Conservation (phyloP, 2,888 invertebrate genomes). For the Pseudococcus jackbeardsleyi region DNA sequence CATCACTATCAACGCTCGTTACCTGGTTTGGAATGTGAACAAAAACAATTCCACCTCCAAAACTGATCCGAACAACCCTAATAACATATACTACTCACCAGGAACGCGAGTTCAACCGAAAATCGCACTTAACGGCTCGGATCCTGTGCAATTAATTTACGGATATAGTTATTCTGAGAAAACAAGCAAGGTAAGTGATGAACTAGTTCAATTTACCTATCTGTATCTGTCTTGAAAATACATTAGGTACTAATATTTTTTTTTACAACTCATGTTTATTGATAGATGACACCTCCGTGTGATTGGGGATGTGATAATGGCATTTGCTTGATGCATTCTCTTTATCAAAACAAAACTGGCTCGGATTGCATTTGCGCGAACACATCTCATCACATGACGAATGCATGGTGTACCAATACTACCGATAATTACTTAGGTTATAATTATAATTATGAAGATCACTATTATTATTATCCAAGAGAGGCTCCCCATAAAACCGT, state of each 20-base stretch:
- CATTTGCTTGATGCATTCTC: constrained; percentile 24
- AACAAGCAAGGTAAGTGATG: not conserved
- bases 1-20: not conserved
- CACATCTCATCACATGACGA: not conserved
- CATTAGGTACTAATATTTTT: not conserved
- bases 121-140: not conserved
- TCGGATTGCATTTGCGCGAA: not conserved
- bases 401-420: not conserved
- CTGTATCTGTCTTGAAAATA: not conserved
- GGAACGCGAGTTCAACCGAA: not conserved
- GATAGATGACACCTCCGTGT: constrained; percentile 21
- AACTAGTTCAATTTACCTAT: not conserved
- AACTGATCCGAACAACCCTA: not conserved
- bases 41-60: not conserved
- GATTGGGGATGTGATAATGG: constrained; percentile 2
- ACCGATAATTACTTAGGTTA: not conserved
- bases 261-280: not conserved
- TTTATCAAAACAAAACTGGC: not conserved
- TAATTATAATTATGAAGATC: not conserved
- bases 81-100: not conserved
- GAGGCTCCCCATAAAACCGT: not conserved
- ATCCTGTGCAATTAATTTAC: not conserved
- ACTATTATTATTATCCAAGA: not conserved
- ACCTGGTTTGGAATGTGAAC: not conserved
- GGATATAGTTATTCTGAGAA: constrained; percentile 44